Percentiles rank a stretch among this genome's conserved stretches.
Conservation (phyloP, 2,113 vertebrate species). For the Coptodon bakossiorum region DNA sequence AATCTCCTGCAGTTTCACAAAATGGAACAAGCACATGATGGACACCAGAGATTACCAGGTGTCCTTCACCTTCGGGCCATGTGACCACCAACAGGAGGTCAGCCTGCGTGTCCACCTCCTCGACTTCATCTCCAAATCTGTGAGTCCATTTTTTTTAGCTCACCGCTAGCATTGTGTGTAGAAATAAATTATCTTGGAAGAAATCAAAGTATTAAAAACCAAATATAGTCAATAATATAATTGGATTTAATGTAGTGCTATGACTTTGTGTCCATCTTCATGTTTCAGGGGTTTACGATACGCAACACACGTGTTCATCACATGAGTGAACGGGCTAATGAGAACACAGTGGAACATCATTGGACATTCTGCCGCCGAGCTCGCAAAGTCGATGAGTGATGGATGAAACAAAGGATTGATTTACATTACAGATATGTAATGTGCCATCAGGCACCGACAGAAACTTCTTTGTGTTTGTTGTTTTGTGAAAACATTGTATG, state of each 20-base stretch:
- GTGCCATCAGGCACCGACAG: background rate
- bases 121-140: constrained; percentile 88
- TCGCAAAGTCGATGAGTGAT: constrained; percentile 83
- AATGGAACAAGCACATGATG: constrained; percentile 99
- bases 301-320: constrained; percentile 91
- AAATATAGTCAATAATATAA: background rate
- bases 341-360: constrained; percentile 94
- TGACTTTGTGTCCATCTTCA: background rate
- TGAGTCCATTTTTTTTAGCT: background rate
- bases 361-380: constrained; percentile 92
- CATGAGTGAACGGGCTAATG: constrained; percentile 93
- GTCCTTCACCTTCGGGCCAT: constrained; percentile 93
- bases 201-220: background rate
- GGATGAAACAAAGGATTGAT: background rate
- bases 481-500: background rate
- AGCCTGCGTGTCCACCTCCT: constrained; percentile 88
- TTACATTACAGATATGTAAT: background rate
- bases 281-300: constrained; percentile 82
- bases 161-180: background rate
- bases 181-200: background rate
- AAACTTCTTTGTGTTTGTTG: background rate
- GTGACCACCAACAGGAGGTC: constrained; percentile 93
- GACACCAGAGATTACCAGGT: constrained; percentile 94
- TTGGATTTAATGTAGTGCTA: background rate
- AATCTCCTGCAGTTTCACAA: constrained; percentile 88